Conservation (phyloP, 2,888 invertebrate species). For the Brenthis daphne region DNA sequence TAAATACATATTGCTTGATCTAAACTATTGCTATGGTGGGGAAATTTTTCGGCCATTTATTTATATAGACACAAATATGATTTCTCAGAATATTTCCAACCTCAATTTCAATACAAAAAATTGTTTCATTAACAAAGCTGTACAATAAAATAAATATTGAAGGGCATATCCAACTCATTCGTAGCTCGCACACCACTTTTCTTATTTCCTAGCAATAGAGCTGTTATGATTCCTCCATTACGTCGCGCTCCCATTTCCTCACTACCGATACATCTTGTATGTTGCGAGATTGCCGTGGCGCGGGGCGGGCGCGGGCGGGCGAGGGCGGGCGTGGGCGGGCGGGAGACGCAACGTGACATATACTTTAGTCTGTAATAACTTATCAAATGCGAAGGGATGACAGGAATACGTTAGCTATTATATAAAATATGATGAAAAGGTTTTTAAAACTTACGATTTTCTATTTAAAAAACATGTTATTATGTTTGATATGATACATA, state of each 20-base stretch:
- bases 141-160: not conserved
- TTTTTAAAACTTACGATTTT: too few relatives aligned
- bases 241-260: constrained; percentile 30
- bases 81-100: too few relatives aligned
- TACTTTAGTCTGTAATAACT: constrained; percentile 4
- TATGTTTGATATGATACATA: too few relatives aligned
- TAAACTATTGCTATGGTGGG: too few relatives aligned
- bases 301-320: too few relatives aligned
- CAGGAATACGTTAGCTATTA: not conserved
- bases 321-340: too few relatives aligned
- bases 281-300: constrained; percentile 16
- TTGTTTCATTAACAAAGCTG: too few relatives aligned
- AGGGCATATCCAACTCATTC: not conserved
- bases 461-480: too few relatives aligned
- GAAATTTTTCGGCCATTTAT: too few relatives aligned
- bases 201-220: constrained; percentile 32
- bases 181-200: constrained; percentile 14
- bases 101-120: too few relatives aligned
- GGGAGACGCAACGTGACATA: not conserved
- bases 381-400: constrained; percentile 10
- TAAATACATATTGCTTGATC: too few relatives aligned
- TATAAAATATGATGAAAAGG: not conserved
- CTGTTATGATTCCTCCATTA: constrained; percentile 33
- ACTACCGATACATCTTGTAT: constrained; percentile 3
- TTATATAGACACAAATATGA: too few relatives aligned